Conservation (phyloP, 2,888 invertebrate species). For the Caenorhabditis sp. region DNA sequence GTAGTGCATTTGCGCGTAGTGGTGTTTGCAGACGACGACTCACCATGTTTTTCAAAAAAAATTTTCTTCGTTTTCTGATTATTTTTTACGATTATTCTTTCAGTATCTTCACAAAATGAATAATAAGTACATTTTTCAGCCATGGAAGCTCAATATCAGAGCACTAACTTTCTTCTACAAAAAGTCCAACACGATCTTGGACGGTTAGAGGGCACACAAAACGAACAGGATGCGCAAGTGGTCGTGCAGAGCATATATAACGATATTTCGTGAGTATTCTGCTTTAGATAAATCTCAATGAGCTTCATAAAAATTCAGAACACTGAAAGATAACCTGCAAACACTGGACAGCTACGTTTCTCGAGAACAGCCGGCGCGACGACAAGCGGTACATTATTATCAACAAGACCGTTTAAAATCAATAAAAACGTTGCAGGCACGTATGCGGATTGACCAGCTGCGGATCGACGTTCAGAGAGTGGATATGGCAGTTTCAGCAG, state of each 20-base stretch:
- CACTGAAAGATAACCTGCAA: slow-evolving; percentile 71
- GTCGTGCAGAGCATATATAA: slow-evolving; percentile 75
- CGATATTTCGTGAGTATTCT: slow-evolving; percentile 75
- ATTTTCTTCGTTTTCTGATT: neutral
- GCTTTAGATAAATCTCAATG: neutral
- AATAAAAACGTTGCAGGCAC: slow-evolving; percentile 60
- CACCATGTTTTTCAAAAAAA: slow-evolving; percentile 8
- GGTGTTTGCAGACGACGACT: slow-evolving; percentile 60
- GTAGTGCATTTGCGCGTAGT: slow-evolving; percentile 30
- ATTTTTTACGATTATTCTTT: slow-evolving; percentile 5
- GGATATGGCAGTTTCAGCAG: slow-evolving; percentile 71
- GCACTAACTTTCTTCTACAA: slow-evolving; percentile 76
- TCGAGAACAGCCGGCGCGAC: slow-evolving; percentile 75
- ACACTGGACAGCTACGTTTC: slow-evolving; percentile 74
- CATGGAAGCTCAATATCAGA: slow-evolving; percentile 81
- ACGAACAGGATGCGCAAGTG: slow-evolving; percentile 79
- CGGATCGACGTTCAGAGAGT: slow-evolving; percentile 75
- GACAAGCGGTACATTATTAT: slow-evolving; percentile 65
- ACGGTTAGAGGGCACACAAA: slow-evolving; percentile 73
- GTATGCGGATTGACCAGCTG: slow-evolving; percentile 78
- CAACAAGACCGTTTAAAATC: neutral
- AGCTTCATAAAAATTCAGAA: slow-evolving; percentile 63
- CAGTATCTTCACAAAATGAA: neutral
- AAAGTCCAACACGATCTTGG: slow-evolving; percentile 75
- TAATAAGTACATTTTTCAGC: slow-evolving; percentile 31